Evolutionary conservation across 2,888 invertebrate genomes (phyloP), one percentile per base, ranked within the genome.

Genomic region (Sycophila texana): DNA sequence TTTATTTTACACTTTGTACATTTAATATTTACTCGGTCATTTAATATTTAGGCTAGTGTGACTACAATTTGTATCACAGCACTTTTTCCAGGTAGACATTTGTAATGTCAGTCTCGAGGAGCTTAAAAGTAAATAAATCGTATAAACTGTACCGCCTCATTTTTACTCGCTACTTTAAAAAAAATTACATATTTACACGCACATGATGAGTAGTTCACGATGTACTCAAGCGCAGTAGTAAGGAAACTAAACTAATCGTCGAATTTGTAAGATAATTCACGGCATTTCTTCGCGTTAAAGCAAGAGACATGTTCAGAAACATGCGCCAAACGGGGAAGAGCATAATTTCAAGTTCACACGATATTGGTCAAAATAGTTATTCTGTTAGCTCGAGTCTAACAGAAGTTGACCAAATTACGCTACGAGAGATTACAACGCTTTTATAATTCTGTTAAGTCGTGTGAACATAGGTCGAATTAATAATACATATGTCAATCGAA

Each of bases 11-110:
- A 85, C 73, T 86, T 85, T 85, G 82, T 85, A 87, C 84, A 85
- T 84, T 84, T 84, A 83, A 57, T 20, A 16, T 68, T 70, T 39
- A 77, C 61, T 10, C 55, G 61, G 55, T 66, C n/a, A n/a, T 5
- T 65, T 22, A 20, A 55, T 47, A 53, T 72, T 47, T 55, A 60
- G 53, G 83, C 82, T 85, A 86, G 84, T 84, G 85, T 86, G 87
- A 89, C 88, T 88, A 88, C 85, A 87, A 85, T 86, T 83, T 82
- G 86, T 88, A 89, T 89, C 89, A 89, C 89, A 89, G 89, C 86
- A 85, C 84, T 87, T 87, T 84, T 49, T 81, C 87, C 87, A 89
- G 89, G 89, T 89, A 89, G 88, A 88, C 87, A 87, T 87, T 85
- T 81, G 67, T 55, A 84, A 87, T 88, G 88, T 86, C 88, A 88